These are phyloP conservation scores for Microdon myrmicae DNA, from an alignment of 2,888 invertebrate genomes.

Conservation along the genomic window DNA sequence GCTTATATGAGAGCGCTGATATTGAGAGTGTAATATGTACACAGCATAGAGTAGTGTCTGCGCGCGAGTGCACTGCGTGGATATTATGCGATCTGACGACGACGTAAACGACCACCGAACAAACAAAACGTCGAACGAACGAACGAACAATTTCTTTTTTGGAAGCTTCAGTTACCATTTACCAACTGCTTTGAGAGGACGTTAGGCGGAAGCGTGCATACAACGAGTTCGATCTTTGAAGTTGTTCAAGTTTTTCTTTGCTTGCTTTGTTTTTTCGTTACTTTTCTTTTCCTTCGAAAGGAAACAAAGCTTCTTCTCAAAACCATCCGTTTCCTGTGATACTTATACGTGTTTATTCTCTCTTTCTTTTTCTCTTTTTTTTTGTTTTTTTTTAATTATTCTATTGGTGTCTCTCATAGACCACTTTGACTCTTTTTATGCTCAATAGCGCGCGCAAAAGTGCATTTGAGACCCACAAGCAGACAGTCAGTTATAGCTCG, in stretches of 20 bases:
- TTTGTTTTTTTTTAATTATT: too few relatives aligned
- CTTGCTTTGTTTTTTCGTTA: constrained; percentile 34
- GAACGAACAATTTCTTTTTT: constrained; percentile 47
- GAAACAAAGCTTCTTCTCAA: constrained; percentile 56
- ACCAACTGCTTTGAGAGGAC: constrained; percentile 64
- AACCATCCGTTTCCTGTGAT: constrained; percentile 31
- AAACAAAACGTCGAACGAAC: too few relatives aligned
- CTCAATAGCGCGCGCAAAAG: constrained; percentile 6
- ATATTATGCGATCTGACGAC: constrained; percentile 38
- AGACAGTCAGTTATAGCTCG: constrained; percentile 36
- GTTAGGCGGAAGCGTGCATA: constrained; percentile 45
- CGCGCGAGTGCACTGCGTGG: constrained; percentile 50
- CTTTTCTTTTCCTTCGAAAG: constrained; percentile 54
- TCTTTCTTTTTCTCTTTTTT: constrained; percentile 2
- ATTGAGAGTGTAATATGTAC: constrained; percentile 10
- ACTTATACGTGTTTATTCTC: constrained; percentile 10
- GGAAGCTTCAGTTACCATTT: constrained; percentile 62
- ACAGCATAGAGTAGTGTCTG: constrained; percentile 33
- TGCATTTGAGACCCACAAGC: constrained; percentile 19
- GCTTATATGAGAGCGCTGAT: constrained; percentile 26
- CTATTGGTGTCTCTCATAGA: too few relatives aligned
- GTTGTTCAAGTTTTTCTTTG: constrained; percentile 3
- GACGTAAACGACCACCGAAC: too few relatives aligned
- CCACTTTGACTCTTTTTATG: constrained; percentile 1
- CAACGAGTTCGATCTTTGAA: constrained; percentile 7